Evolutionary conservation across 2,797 vertebrate genomes (phyloP), one percentile per base, ranked within the genome.

Genomic region (Rhinella marina): DNA sequence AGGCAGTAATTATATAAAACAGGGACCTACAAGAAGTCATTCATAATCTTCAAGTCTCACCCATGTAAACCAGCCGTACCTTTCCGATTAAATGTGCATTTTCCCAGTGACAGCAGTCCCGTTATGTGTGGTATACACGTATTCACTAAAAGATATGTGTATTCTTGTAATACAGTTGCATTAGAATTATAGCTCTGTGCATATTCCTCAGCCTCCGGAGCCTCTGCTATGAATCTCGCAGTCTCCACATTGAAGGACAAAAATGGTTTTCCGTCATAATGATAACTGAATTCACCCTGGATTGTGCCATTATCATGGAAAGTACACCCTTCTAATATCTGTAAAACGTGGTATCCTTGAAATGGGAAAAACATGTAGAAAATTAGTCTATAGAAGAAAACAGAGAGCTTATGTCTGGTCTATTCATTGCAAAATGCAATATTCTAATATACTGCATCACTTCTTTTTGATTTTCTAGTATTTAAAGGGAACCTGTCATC

Each of bases 51-150:
- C n/a, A n/a, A n/a, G n/a, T n/a, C 21, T 62, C 23, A 62, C 21
- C 21, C 23, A 62, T 62, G 61, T 0, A 0, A 3, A 27, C 16
- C 66, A 27, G n/a, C n/a, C n/a, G n/a, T 84, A 84, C 82, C 70
- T 75, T 52, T 84, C 19, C 82, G 75, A 66, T 50, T 84, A 59
- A 84, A 84, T 6, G 82, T 84, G 52, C 54, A n/a, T 19, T 61
- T 84, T 73, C 82, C 82, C 29, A 84, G 3, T 73, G 27, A 16
- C 5, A 84, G 70, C 2, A 84, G 54, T 7, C 76, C 70, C 1
- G 6, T 25, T 25, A 84, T 84, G 23, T 84, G 82, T 5, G 56
- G 54, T 23, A 75, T 32, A 16, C 82, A 84, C 2, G 23, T 61
- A 50, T 84, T 75, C 14, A 84, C 0, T 6, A 84, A 29, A 17